These are phyloP conservation scores for Tetragonula clypearis DNA, from an alignment of 1,140 invertebrate genomes.

Conservation along the genomic window DNA sequence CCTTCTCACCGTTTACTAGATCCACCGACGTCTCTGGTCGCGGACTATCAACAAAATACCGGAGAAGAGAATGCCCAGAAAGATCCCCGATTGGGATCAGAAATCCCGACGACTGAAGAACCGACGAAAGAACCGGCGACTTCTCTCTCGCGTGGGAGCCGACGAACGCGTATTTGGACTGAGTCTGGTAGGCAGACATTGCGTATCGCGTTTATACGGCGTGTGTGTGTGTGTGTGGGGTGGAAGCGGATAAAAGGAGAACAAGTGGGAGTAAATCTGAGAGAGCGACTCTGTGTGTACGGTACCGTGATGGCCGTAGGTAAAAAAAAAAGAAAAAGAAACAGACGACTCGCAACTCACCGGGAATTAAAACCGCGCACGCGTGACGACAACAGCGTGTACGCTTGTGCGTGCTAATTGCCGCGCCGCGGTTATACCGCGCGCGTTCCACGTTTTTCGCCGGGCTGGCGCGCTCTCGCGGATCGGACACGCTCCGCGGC, in stretches of 20 bases:
- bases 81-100: too few relatives aligned
- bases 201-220: slow-evolving; percentile 50
- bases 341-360: too few relatives aligned
- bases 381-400: slow-evolving; percentile 34
- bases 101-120: too few relatives aligned
- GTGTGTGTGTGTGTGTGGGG: slow-evolving; percentile 50
- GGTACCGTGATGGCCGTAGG: not conserved
- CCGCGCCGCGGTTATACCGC: slow-evolving; percentile 7
- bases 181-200: slow-evolving; percentile 46
- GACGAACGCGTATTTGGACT: slow-evolving; percentile 35
- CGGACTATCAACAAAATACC: too few relatives aligned
- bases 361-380: slow-evolving; percentile 51
- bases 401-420: slow-evolving; percentile 57
- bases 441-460: slow-evolving; percentile 59
- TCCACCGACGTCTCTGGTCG: too few relatives aligned
- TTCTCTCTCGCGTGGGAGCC: not conserved
- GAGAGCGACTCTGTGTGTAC: slow-evolving; percentile 8
- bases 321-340: not conserved
- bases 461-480: not conserved
- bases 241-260: slow-evolving; percentile 42
- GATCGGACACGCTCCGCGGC: too few relatives aligned
- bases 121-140: too few relatives aligned
- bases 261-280: slow-evolving; percentile 51
- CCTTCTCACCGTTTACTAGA: too few relatives aligned
- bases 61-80: too few relatives aligned